Evolutionary conservation across 2,113 vertebrate species (phyloP).

Genomic region (Microtus montanus): DNA sequence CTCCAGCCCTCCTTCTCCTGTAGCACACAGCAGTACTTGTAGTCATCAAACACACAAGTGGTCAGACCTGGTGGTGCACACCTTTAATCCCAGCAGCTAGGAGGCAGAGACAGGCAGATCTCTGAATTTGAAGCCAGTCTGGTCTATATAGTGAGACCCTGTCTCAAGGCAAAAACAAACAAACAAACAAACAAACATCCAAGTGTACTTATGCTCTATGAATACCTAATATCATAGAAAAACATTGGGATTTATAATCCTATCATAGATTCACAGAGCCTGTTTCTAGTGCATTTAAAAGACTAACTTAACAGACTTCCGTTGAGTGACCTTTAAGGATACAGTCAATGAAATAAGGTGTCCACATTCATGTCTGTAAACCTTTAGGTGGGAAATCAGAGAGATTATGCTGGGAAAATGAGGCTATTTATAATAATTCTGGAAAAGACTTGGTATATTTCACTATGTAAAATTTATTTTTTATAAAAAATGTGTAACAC

Average conservation of each 20-base stretch:
- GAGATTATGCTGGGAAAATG: constrained; percentile 39
- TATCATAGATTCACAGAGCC: not conserved
- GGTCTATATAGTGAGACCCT: not conserved
- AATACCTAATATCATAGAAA: constrained; percentile 6
- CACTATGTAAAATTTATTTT: constrained; percentile 85
- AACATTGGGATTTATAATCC: constrained; percentile 16
- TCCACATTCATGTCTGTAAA: not conserved
- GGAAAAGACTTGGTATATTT: constrained; percentile 77
- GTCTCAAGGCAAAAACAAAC: not conserved
- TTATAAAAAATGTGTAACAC: constrained; percentile 84
- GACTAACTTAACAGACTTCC: not conserved
- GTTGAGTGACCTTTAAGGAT: constrained; percentile 6
- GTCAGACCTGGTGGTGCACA: not conserved
- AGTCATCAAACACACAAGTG: not conserved
- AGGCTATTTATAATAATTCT: constrained; percentile 64
- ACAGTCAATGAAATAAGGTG: constrained; percentile 33
- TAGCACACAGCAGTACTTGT: not conserved
- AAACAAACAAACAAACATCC: not conserved
- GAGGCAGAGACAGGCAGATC: not conserved
- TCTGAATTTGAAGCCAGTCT: not conserved
- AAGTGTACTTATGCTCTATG: not conserved
- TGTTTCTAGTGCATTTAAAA: constrained; percentile 25
- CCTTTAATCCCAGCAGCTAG: not conserved
- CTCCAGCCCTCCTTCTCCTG: not conserved
- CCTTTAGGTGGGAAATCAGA: constrained; percentile 28